Conservation (phyloP, 2,113 vertebrate genomes). For the Heterotis niloticus region DNA sequence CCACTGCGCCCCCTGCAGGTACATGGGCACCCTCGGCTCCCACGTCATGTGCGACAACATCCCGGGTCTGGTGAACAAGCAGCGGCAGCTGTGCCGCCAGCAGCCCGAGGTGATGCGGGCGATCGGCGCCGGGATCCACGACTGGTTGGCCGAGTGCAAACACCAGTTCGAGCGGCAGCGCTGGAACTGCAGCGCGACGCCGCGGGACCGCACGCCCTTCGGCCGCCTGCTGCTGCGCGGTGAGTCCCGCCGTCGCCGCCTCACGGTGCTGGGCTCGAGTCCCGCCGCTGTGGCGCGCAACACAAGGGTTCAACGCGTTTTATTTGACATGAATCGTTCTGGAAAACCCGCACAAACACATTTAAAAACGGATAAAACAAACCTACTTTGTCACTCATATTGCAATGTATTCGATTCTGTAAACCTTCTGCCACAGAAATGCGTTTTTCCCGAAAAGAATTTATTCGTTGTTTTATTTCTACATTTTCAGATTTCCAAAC, state of each 20-base stretch:
- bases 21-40: conserved; percentile 85
- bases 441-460: too few species aligned
- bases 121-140: conserved; percentile 77
- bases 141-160: conserved; percentile 90
- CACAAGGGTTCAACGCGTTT: too few species aligned
- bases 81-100: conserved; percentile 88
- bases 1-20: conserved; percentile 56
- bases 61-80: conserved; percentile 84
- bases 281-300: too few species aligned
- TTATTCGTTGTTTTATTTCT: too few species aligned
- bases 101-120: conserved; percentile 84
- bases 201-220: conserved; percentile 81
- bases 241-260: conserved; percentile 74
- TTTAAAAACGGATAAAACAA: too few species aligned
- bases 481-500: too few species aligned
- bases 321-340: too few species aligned
- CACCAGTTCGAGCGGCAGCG: conserved; percentile 91
- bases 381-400: too few species aligned
- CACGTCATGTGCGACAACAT: conserved; percentile 96
- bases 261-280: too few species aligned
- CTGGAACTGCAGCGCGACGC: conserved; percentile 88
- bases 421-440: too few species aligned
- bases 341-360: too few species aligned
- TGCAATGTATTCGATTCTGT: too few species aligned
- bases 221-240: conserved; percentile 80